phyloP scores from a whole-genome alignment of 2,113 vertebrate genomes.

The Labrus mixtus region DNA sequence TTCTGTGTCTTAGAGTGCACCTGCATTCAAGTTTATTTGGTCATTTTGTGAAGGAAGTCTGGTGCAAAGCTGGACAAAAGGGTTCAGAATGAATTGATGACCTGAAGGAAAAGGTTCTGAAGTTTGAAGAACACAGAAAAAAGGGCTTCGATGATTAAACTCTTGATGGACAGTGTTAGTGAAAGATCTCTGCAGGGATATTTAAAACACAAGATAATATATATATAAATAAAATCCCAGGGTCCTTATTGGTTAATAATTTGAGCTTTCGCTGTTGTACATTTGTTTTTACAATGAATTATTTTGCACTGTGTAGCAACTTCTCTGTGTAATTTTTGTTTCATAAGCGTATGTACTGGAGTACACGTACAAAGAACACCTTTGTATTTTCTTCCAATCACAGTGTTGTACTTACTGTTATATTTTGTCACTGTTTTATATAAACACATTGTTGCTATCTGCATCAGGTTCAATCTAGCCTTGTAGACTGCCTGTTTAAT shows the following conservation, averaged over 20 bases:
- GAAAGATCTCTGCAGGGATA: not conserved
- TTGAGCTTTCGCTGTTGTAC: conserved; percentile 32
- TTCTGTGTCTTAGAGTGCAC: conserved; percentile 11
- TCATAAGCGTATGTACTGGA: conserved; percentile 10
- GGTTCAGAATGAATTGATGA: conserved; percentile 2
- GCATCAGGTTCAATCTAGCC: conserved; percentile 1
- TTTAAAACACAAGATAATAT: not conserved
- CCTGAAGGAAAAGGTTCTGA: not conserved
- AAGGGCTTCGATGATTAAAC: not conserved
- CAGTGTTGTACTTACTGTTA: conserved; percentile 55
- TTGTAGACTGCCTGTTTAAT: too few relatives aligned
- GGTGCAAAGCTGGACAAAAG: not conserved
- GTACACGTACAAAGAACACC: conserved; percentile 8
- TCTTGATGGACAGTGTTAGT: conserved; percentile 29
- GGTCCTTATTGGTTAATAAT: conserved; percentile 12
- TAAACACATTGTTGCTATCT: not conserved
- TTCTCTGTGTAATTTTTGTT: conserved; percentile 15
- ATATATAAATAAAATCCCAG: conserved; percentile 14
- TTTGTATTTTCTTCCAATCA: conserved; percentile 62
- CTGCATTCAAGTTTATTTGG: not conserved
- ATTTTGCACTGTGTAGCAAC: conserved; percentile 56
- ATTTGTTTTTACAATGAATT: conserved; percentile 46
- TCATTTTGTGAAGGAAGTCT: not conserved
- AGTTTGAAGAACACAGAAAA: conserved; percentile 12
- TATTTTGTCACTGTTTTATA: conserved; percentile 37